Evolutionary conservation across 2,888 invertebrate genomes (phyloP), one percentile per base, ranked within the genome.

Genomic region (Cosmorhoe ocellata): DNA sequence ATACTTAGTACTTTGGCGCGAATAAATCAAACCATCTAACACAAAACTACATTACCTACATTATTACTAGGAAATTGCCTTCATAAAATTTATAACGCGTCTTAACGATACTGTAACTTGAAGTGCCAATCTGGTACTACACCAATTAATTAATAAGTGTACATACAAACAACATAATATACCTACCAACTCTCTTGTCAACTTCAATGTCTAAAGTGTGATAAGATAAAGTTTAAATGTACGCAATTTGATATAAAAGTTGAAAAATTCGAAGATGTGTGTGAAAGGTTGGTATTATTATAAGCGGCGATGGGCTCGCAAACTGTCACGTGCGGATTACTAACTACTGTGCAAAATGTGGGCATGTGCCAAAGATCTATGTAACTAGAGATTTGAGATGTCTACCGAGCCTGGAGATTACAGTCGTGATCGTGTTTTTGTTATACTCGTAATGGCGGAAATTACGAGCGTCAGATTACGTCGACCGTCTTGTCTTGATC

Each of bases 361-460:
- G n/a, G n/a, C n/a, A n/a, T n/a, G n/a, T n/a, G n/a, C n/a, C n/a
- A n/a, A n/a, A n/a, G n/a, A n/a, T n/a, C n/a, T n/a, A n/a, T n/a
- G n/a, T n/a, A n/a, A n/a, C n/a, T n/a, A n/a, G n/a, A n/a, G n/a
- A n/a, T n/a, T n/a, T n/a, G n/a, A n/a, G n/a, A n/a, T n/a, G n/a
- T n/a, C n/a, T n/a, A n/a, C n/a, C n/a, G n/a, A n/a, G n/a, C n/a
- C n/a, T n/a, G n/a, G n/a, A n/a, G n/a, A n/a, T n/a, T n/a, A n/a
- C n/a, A 53, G 47, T 54, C 56, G 67, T 71, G 67, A 58, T 70
- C 67, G 67, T 76, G 69, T 76, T 75, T n/a, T n/a, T n/a, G n/a
- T n/a, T n/a, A n/a, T 74, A 69, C 72, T 56, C 59, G 69, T 71
- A 72, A 77, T 77, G 69, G 72, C 65, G n/a, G n/a, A n/a, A n/a